Conservation (phyloP, 1,140 invertebrate genomes). For the Pygmarrhopalites habei region DNA sequence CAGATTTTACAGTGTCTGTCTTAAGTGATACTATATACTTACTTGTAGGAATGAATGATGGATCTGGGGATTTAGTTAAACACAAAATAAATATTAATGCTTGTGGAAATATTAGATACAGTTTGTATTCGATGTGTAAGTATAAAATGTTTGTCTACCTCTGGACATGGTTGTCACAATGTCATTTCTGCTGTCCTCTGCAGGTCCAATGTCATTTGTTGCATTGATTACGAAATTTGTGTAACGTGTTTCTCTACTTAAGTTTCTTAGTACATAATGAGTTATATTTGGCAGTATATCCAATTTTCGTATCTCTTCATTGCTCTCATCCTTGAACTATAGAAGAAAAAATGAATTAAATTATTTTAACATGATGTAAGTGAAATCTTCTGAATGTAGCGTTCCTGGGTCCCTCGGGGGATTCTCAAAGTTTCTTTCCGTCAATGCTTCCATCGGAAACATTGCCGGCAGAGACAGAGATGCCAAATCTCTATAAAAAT, state of each 20-base stretch:
- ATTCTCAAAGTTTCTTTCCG: too few relatives aligned
- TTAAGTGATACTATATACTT: too few relatives aligned
- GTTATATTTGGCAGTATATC: slow-evolving; percentile 6
- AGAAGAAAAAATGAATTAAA: slow-evolving; percentile 17
- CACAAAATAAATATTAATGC: not conserved
- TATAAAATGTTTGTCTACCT: slow-evolving; percentile 41
- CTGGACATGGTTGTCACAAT: slow-evolving; percentile 53
- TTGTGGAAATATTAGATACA: not conserved
- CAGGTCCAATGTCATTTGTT: slow-evolving; percentile 45
- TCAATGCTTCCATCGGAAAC: too few relatives aligned
- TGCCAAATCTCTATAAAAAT: too few relatives aligned
- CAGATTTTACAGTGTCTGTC: too few relatives aligned
- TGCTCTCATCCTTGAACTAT: slow-evolving; percentile 29
- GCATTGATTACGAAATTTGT: slow-evolving; percentile 33
- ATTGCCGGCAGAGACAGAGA: too few relatives aligned
- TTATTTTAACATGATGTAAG: too few relatives aligned
- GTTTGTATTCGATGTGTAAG: not conserved
- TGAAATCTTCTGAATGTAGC: too few relatives aligned
- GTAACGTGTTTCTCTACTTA: slow-evolving; percentile 31
- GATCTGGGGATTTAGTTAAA: too few relatives aligned
- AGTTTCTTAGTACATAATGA: slow-evolving; percentile 32
- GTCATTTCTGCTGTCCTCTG: not conserved
- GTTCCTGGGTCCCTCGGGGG: too few relatives aligned
- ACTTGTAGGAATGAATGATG: slow-evolving; percentile 66
- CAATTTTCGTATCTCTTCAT: slow-evolving; percentile 1